Base-by-base conservation (phyloP, 2,888 invertebrate genomes). In the Lithophane ornitopus region DNA sequence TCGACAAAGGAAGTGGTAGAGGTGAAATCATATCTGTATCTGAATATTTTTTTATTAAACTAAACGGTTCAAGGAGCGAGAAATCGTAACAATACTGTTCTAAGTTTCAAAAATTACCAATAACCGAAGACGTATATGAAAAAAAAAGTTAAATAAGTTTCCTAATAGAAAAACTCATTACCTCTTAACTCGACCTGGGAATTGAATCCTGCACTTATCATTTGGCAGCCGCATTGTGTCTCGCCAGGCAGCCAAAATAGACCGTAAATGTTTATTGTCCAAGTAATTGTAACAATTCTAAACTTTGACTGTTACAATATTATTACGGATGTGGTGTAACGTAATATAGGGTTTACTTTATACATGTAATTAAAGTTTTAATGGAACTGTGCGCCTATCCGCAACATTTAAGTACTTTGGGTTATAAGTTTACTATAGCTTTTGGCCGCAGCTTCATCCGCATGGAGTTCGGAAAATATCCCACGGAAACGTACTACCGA, bases 171-270 rank as follows among this genome's bases (percentile, higher is more conserved):
- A 70, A 49, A 0, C 63, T 80, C 41, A 66, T 84, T 83, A 70
- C n/a, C 59, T 44, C 41, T 78, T 56, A 52, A 34, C 54, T 34
- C 22, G 19, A 66, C 39, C 14, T 41, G 54, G 58, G 34, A 78
- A 84, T 84, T 79, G 70, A 80, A 80, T 84, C 54, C 41, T 28
- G 52, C 28, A 66, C 79, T 84, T 65, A 84, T 70, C 84, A 11
- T 84, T 80, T 80, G 79, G 79, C 65, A 70, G 34, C 65, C 79
- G 46, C 70, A 59, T 78, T 44, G 44, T 61, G 46, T 46, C 54
- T 65, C 54, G 41, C 58, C 26, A 49, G 41, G 19, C 65, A 63
- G n/a, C 61, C 46, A 80, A 68, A 68, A 65, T 39, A 49, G 46
- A 34, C 46, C 69, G 56, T 81, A 59, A 81, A 85, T 52, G 81